Percentiles rank a stretch among this genome's conserved stretches.
Evolutionary conservation across 2,113 vertebrate species (phyloP).

Genomic region (Anseranas semipalmata): DNA sequence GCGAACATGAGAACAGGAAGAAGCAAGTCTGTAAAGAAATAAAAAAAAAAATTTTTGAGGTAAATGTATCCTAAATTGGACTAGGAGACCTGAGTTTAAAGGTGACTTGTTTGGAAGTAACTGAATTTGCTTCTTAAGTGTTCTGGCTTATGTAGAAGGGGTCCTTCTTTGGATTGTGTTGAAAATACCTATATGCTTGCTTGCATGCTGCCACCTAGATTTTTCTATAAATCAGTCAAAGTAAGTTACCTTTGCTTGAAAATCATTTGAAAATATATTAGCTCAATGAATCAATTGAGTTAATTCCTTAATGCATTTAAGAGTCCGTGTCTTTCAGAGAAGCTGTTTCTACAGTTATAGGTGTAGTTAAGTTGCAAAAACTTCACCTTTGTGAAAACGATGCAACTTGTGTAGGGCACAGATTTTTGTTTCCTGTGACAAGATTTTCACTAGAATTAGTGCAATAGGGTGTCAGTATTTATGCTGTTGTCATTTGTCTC

Average conservation of each 20-base stretch:
- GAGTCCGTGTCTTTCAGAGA: neutral
- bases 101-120: neutral
- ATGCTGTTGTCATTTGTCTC: neutral
- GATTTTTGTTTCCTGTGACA: neutral
- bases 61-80: neutral
- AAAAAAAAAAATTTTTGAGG: neutral
- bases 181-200: neutral
- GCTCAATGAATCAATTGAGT: neutral
- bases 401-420: neutral
- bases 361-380: neutral
- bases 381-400: neutral
- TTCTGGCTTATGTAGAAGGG: neutral
- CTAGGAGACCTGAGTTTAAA: neutral
- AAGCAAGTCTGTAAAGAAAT: neutral
- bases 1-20: neutral
- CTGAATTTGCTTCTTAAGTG: neutral
- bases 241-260: neutral
- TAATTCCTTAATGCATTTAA: neutral
- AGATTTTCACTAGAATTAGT: neutral
- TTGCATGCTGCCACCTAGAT: neutral
- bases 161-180: neutral
- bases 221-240: neutral
- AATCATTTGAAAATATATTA: neutral
- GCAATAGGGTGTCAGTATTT: neutral
- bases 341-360: neutral